Percentiles rank a stretch among this genome's conserved stretches.
Evolutionary conservation across 2,113 vertebrate species (phyloP).

Genomic region (Vombatus ursinus): DNA sequence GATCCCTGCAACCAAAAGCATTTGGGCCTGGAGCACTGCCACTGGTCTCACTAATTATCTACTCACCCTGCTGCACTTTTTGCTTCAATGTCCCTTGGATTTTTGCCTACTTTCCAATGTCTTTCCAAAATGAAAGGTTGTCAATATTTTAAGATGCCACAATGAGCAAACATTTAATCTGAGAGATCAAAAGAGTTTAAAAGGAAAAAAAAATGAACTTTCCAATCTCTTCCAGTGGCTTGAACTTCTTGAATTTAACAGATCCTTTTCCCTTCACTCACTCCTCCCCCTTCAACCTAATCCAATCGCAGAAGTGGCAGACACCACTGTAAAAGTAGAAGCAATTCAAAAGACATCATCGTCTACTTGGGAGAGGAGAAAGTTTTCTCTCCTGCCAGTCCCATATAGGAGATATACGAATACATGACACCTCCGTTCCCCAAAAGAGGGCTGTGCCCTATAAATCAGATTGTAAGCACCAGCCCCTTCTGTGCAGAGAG

Average conservation of each 20-base stretch:
- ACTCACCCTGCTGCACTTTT: conserved; percentile 34
- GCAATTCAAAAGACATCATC: conserved; percentile 76
- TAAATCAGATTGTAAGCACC: conserved; percentile 83
- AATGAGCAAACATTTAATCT: conserved; percentile 41
- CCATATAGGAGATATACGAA: conserved; percentile 86
- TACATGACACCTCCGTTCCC: conserved; percentile 81
- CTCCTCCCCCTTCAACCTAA: conserved; percentile 71
- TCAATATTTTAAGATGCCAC: conserved; percentile 42
- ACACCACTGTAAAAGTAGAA: conserved; percentile 66
- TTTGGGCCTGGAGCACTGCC: not conserved
- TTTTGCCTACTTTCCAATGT: conserved; percentile 13
- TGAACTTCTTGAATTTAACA: conserved; percentile 72
- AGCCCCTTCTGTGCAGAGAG: conserved; percentile 77
- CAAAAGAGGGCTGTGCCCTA: conserved; percentile 82
- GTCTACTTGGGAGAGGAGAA: conserved; percentile 76
- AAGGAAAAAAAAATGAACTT: conserved; percentile 46
- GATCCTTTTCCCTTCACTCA: conserved; percentile 72
- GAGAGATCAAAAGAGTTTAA: conserved; percentile 38
- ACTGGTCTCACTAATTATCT: conserved; percentile 4
- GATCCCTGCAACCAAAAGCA: not conserved
- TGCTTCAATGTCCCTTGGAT: not conserved
- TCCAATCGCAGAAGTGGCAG: conserved; percentile 60
- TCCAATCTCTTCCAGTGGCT: conserved; percentile 45
- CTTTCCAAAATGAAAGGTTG: conserved; percentile 29
- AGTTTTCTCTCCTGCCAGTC: conserved; percentile 81